These are phyloP conservation scores for Chaetops frenatus DNA, from an alignment of 2,113 vertebrate genomes.

Conservation along the genomic window DNA sequence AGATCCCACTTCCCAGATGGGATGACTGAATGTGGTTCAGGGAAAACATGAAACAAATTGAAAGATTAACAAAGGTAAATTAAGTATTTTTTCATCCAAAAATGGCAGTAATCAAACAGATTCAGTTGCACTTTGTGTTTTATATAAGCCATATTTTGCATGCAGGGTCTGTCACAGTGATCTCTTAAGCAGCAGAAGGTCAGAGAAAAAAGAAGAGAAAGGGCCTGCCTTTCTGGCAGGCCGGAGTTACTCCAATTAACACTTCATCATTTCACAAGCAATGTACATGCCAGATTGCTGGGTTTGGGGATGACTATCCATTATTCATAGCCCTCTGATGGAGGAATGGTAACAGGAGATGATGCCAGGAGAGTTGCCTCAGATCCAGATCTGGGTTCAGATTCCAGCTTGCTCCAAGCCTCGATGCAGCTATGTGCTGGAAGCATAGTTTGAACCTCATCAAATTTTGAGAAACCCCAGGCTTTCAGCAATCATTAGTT, in stretches of 20 bases:
- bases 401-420: background rate
- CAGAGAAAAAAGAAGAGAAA: background rate
- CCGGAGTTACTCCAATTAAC: background rate
- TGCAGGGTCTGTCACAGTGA: background rate
- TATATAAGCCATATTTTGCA: background rate
- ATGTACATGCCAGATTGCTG: background rate
- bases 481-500: background rate
- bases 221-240: background rate
- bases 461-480: background rate
- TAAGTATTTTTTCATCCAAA: background rate
- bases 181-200: background rate
- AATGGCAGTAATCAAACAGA: background rate
- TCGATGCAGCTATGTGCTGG: fast-evolving
- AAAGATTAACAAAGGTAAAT: background rate
- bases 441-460: background rate
- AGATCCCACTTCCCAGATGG: background rate
- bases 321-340: background rate
- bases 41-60: background rate
- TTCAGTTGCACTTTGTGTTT: background rate
- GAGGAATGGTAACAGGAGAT: background rate
- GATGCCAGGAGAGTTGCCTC: background rate
- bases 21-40: background rate
- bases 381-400: background rate
- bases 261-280: background rate
- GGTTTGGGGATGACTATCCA: background rate